A percentile compares a stretch with the other conserved stretches of the same genome.
Conservation (phyloP, 2,888 invertebrate genomes). For the Lobophora halterata region DNA sequence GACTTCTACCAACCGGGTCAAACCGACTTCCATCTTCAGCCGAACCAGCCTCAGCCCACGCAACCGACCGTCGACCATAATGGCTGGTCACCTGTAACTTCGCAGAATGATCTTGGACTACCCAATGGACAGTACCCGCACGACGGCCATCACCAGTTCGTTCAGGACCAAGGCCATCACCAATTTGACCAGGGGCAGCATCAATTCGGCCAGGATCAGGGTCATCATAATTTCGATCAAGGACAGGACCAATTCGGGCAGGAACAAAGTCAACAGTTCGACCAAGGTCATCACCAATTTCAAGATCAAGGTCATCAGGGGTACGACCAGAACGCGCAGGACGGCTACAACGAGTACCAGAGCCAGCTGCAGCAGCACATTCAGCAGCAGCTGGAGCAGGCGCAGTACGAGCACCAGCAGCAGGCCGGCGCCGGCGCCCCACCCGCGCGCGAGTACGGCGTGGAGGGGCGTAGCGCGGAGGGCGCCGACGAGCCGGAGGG, state of each 20-base stretch:
- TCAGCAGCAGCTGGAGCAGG: slow-evolving; percentile 67
- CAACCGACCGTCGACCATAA: slow-evolving; percentile 56
- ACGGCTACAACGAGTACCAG: slow-evolving; percentile 59
- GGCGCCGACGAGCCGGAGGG: slow-evolving; percentile 32
- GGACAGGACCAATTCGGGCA: slow-evolving; percentile 61
- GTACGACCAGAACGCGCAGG: slow-evolving; percentile 60
- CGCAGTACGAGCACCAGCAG: slow-evolving; percentile 52
- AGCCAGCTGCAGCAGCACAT: slow-evolving; percentile 65
- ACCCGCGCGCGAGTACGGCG: slow-evolving; percentile 43
- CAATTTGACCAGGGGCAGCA: slow-evolving; percentile 63
- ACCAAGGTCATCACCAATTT: slow-evolving; percentile 38
- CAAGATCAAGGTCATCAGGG: slow-evolving; percentile 64
- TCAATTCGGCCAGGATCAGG: slow-evolving; percentile 52
- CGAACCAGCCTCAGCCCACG: slow-evolving; percentile 40
- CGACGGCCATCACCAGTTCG: slow-evolving; percentile 53
- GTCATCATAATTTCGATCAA: slow-evolving; percentile 56
- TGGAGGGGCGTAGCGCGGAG: slow-evolving; percentile 64
- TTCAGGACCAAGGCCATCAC: slow-evolving; percentile 44
- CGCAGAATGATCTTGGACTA: slow-evolving; percentile 46
- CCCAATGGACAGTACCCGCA: slow-evolving; percentile 42
- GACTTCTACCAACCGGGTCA: slow-evolving; percentile 22
- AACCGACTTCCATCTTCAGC: slow-evolving; percentile 24
- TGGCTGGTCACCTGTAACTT: slow-evolving; percentile 69
- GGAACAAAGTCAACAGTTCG: slow-evolving; percentile 54
- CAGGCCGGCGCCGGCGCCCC: slow-evolving; percentile 54